Conservation (phyloP, 1,140 invertebrate genomes). For the Teleopsis dalmanni region DNA sequence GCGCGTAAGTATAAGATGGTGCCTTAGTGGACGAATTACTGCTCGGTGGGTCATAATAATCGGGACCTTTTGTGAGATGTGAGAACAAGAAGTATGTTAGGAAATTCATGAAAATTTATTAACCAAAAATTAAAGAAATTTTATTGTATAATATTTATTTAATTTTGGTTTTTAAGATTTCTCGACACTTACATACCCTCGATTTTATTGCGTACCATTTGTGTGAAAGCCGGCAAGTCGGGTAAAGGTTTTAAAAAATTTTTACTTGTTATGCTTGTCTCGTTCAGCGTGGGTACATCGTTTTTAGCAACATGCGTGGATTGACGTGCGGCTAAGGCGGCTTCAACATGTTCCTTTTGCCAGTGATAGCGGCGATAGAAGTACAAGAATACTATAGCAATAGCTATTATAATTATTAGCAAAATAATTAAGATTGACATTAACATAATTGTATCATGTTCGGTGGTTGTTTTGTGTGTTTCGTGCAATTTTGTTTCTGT, state of each 20-base stretch:
- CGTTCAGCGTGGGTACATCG: slow-evolving; percentile 14
- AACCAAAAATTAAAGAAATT: neutral
- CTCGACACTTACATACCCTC: slow-evolving; percentile 41
- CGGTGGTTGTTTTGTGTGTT: slow-evolving; percentile 5
- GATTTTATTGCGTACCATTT: slow-evolving; percentile 20
- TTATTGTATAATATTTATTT: neutral
- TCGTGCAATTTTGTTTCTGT: neutral
- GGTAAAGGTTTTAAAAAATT: slow-evolving; percentile 33
- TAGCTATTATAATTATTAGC: slow-evolving; percentile 25
- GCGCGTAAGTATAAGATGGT: slow-evolving; percentile 33
- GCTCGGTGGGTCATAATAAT: slow-evolving; percentile 38
- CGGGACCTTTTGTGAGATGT: slow-evolving; percentile 17
- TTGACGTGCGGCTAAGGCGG: slow-evolving; percentile 11
- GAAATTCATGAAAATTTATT: no score
- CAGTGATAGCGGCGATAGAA: slow-evolving; percentile 34
- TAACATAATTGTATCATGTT: slow-evolving; percentile 27
- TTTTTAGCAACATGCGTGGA: neutral
- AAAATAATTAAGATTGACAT: slow-evolving; percentile 30
- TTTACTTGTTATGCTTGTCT: slow-evolving; percentile 18
- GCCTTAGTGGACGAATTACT: slow-evolving; percentile 36
- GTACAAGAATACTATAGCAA: slow-evolving; percentile 28
- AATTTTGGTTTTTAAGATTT: neutral
- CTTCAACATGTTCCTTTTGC: slow-evolving; percentile 22
- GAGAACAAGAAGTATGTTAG: slow-evolving; percentile 11
- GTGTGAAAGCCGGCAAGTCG: slow-evolving; percentile 21